Evolutionary conservation across 2,888 invertebrate species (phyloP).

Genomic region (Gibbula magus): DNA sequence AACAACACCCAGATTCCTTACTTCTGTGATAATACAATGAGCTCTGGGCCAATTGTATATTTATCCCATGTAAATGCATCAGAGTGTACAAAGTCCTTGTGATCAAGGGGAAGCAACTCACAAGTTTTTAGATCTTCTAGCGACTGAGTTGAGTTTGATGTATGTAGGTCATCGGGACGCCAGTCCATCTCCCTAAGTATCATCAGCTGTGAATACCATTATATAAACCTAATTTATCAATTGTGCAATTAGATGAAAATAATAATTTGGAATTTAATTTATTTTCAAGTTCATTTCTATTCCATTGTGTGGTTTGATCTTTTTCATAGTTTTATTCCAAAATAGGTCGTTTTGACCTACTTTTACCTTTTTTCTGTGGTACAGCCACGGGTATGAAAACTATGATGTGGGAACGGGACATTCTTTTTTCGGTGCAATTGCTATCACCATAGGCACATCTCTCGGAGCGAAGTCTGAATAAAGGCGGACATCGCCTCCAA

Average conservation of each 20-base stretch:
- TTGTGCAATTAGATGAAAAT: conserved; percentile 13
- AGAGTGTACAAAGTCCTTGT: conserved; percentile 15
- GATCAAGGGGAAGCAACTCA: conserved; percentile 6
- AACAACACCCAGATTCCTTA: conserved; percentile 25
- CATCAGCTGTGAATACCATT: conserved; percentile 13
- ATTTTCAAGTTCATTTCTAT: conserved; percentile 13
- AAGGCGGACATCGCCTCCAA: not conserved
- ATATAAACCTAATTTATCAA: conserved; percentile 11
- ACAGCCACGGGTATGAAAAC: not conserved
- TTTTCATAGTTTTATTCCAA: conserved; percentile 12
- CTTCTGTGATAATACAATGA: conserved; percentile 25
- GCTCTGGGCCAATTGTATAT: conserved; percentile 27
- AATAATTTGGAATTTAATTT: conserved; percentile 13
- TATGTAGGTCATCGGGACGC: conserved; percentile 3
- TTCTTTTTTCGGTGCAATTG: conserved; percentile 4
- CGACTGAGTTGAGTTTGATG: conserved; percentile 8
- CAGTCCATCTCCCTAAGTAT: not conserved
- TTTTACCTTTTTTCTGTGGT: conserved; percentile 10
- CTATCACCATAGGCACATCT: not conserved
- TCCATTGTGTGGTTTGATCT: conserved; percentile 13
- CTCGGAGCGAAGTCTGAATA: not conserved
- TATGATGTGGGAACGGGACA: not conserved
- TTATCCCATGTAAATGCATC: conserved; percentile 14
- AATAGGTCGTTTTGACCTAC: conserved; percentile 8
- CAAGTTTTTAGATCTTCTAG: conserved; percentile 7